Base-by-base conservation (phyloP, 2,888 invertebrate species). In the Chymomyza amoena region DNA sequence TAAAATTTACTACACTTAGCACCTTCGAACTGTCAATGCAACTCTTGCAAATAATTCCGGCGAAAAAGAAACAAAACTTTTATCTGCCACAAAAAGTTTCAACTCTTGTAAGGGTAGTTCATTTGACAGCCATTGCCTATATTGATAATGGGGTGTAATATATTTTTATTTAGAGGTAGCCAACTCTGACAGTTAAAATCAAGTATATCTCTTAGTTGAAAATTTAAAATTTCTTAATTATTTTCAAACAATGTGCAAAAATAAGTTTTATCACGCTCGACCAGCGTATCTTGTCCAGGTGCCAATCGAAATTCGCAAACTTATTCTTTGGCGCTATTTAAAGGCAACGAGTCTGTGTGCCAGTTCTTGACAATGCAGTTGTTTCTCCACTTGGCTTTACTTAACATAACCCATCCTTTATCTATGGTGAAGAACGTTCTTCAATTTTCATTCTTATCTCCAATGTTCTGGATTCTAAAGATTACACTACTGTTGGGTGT, bases 81-180 rank as follows among this genome's bases (percentile, higher is more conserved):
- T 78, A 84, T 73, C 76, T 81, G 78, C 66, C 73, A 74, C 74
- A 51, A 80, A 74, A 78, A 78, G 66, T 77, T 73, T 72, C 51
- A 70, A 76, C 72, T 69, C 59, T 73, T 68, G 28, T 36, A 54
- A 62, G 16, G n/a, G 52, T 15, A 2, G 28, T 54, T 52, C 15
- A 13, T 10, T 69, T 69, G 54, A 66, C 72, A 62, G 62, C 71
- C 80, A 82, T 80, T 84, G 80, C 64, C 60, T 68, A 70, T 70
- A 81, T 79, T 79, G 81, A 81, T 32, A 32, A 32, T 32, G 6
- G 32, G 32, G 32, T 32, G 32, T 32, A 45, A 45, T 13, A 45
- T 45, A n/a, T 4, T 45, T 45, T 45, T 13, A 45, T 13, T 45
- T 13, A 45, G 6, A 45, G 39, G 39, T 13, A 45, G 13, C 2